phyloP scores from a whole-genome alignment of 2,888 invertebrate species.

The Caenorhabditis uteleia region DNA sequence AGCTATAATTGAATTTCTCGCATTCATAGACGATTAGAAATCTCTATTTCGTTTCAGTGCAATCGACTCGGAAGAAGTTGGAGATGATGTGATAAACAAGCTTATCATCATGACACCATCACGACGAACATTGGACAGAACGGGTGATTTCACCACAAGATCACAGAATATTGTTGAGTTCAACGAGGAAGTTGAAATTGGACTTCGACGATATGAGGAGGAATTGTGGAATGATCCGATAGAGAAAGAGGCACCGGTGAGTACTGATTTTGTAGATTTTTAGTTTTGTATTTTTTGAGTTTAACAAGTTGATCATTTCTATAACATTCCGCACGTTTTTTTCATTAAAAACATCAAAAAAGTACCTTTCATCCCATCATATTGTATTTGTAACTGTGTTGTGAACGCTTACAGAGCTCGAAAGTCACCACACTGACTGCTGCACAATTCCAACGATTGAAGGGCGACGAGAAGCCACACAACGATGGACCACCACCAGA shows the following conservation, averaged over 20 bases:
- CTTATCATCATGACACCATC: constrained; percentile 90
- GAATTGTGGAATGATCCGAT: constrained; percentile 79
- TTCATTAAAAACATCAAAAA: neutral
- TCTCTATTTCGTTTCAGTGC: constrained; percentile 31
- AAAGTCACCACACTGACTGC: constrained; percentile 58
- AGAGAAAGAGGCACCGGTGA: constrained; percentile 47
- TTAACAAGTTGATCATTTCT: constrained; percentile 2
- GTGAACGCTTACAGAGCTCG: constrained; percentile 35
- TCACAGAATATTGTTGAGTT: constrained; percentile 93
- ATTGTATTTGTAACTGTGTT: constrained; percentile 28
- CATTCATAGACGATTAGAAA: neutral
- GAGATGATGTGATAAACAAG: constrained; percentile 67
- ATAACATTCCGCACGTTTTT: constrained; percentile 6
- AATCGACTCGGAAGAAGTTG: constrained; percentile 72
- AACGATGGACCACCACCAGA: constrained; percentile 40
- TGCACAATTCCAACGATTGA: constrained; percentile 54
- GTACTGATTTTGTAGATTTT: constrained; percentile 3
- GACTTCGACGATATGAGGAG: constrained; percentile 93
- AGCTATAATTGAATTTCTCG: neutral
- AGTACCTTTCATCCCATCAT: constrained; percentile 3
- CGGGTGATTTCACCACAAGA: constrained; percentile 79
- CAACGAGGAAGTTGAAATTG: constrained; percentile 93
- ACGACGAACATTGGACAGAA: constrained; percentile 79
- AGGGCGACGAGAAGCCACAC: constrained; percentile 25
- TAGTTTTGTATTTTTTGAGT: neutral